Evolutionary conservation across 37 sponge, comb jelly and placozoan species (phyloP), one percentile per base, ranked within the genome.

Genomic region (Haliclona indistincta): DNA sequence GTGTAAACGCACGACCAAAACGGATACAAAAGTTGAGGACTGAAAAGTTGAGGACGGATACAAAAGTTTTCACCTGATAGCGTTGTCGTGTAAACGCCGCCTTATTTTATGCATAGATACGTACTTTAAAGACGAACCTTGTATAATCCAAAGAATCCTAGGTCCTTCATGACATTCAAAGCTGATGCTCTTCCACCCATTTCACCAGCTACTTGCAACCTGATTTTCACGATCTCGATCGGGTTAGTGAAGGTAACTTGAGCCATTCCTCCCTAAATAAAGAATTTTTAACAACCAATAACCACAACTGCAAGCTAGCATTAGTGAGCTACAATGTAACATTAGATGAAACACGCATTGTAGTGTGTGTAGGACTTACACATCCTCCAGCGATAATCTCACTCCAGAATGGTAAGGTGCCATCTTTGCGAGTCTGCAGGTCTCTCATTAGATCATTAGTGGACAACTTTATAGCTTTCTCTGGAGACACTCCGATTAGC

Each of bases 201-300:
- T 54, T 97, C 95, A 17, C 95, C 95, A 0, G 95, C 89, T 6
- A 94, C 92, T 54, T 97, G 98, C 52, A 97, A 71, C 29, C 98
- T 74, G 70, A 98, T 98, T 86, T 98, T 98, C 15, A 98, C 99
- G 34, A 98, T 98, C 87, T 98, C 99, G 25, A 98, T 52, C 3
- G 99, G 99, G 62, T 98, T 98, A 39, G 95, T 98, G 89, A 98
- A 98, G 36, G 81, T 87, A 29, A 98, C 99, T 67, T 98, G 99
- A 71, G 74, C 73, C 35, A 74, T 76, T 3, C 99, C 99, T 35
- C 87, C 97, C 97, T 96, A 75, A 47, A 47, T 47, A 17, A 47
- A 47, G 15, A 15, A 47, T 47, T 47, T 10, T 47, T 47, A 10
- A 47, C 51, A 47, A 10, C 51, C 51, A 47, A 10, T 47, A n/a